Percentiles rank a stretch among this genome's conserved stretches.
phyloP scores from a whole-genome alignment of 2,797 vertebrate species.

The Tokudaia tokunoshimensis region DNA sequence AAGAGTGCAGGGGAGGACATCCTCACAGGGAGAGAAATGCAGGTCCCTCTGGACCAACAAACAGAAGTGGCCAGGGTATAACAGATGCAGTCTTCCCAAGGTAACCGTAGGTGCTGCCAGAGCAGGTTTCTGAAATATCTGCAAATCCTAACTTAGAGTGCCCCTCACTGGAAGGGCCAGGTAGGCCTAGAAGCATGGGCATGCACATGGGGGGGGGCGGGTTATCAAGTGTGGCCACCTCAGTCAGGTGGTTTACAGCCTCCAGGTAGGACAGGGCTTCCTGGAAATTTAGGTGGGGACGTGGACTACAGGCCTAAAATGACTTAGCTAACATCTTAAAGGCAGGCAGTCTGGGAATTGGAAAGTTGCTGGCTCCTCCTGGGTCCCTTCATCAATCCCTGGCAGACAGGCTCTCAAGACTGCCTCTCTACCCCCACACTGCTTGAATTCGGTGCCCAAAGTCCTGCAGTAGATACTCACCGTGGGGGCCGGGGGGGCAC shows the following conservation, averaged over 20 bases:
- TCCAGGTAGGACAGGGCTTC: neutral
- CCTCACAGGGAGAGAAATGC: neutral
- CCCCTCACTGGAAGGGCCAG: neutral
- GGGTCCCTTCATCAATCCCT: too few relatives aligned
- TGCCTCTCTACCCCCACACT: too few relatives aligned
- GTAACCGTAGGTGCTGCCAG: neutral
- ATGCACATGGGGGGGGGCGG: too few relatives aligned
- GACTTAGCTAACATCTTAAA: neutral
- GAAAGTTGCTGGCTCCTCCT: neutral
- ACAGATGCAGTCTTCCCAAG: neutral
- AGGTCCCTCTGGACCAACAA: neutral
- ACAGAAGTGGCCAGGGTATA: fast-evolving
- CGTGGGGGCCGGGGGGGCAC: neutral
- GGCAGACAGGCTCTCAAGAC: neutral
- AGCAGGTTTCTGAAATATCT: neutral
- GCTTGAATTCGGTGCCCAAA: neutral
- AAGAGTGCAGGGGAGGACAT: neutral
- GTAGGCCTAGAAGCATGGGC: neutral
- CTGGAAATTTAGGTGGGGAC: neutral
- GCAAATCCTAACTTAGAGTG: neutral
- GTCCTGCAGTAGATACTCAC: neutral
- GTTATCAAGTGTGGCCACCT: fast-evolving
- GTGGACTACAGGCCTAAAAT: neutral
- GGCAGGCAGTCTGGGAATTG: neutral
- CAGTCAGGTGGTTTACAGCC: neutral